These are phyloP conservation scores for Bergia sp. DNA, from an alignment of 92 coral and sea anemone species.

Conservation along the genomic window DNA sequence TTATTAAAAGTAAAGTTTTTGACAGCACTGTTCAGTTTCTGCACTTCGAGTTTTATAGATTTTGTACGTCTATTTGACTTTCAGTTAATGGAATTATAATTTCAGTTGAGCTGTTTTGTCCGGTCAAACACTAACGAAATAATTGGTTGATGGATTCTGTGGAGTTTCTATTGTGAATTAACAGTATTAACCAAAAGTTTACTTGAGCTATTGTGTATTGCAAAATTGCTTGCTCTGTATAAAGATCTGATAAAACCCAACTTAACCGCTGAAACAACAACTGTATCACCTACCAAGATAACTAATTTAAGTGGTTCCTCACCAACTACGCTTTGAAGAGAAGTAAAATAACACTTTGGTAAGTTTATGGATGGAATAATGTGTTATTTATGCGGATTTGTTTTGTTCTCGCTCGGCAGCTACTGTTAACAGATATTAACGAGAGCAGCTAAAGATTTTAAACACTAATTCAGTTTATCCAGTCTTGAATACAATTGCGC, in stretches of 20 bases:
- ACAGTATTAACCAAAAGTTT: background rate
- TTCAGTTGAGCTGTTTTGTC: background rate
- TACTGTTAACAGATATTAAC: too few species aligned
- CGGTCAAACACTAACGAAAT: background rate
- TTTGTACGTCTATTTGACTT: background rate
- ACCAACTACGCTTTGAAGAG: background rate
- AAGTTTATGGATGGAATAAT: background rate
- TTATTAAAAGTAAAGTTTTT: too few species aligned
- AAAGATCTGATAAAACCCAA: background rate
- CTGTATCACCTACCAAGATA: background rate
- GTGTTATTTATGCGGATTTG: too few species aligned
- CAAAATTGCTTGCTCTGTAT: background rate
- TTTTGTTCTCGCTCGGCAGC: too few species aligned
- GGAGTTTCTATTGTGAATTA: background rate
- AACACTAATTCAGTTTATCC: too few species aligned
- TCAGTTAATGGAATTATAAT: background rate
- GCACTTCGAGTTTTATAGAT: background rate
- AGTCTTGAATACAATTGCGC: too few species aligned
- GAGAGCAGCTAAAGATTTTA: too few species aligned
- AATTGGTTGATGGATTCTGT: background rate
- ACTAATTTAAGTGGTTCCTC: background rate
- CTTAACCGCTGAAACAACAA: background rate
- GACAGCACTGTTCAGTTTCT: background rate
- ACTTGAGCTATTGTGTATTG: background rate
- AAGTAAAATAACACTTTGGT: slow-evolving; percentile 1